These are phyloP conservation scores for Chlorops oryzae DNA, from an alignment of 1,140 invertebrate species.

Conservation along the genomic window DNA sequence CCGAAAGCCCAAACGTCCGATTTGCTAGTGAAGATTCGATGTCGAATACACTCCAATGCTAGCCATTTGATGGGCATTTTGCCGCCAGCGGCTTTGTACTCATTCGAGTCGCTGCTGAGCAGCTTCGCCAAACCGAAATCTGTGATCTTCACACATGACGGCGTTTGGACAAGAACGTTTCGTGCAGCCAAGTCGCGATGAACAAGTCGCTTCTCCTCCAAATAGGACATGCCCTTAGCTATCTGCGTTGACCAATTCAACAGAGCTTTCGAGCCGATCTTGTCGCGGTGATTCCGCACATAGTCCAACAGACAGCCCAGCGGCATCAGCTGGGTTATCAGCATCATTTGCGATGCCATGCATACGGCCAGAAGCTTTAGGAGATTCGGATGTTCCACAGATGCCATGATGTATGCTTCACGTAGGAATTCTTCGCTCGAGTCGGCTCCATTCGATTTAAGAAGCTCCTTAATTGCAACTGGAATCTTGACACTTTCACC, in stretches of 20 bases:
- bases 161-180: constrained; percentile 93
- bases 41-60: constrained; percentile 92
- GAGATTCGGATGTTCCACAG: constrained; percentile 91
- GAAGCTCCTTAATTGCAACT: constrained; percentile 94
- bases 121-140: constrained; percentile 97
- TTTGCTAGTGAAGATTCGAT: constrained; percentile 94
- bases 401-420: constrained; percentile 98
- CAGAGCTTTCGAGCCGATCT: constrained; percentile 90
- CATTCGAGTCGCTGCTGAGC: constrained; percentile 89
- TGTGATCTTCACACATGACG: constrained; percentile 92
- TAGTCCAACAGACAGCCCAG: constrained; percentile 93
- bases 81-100: constrained; percentile 92
- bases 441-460: constrained; percentile 83
- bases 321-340: constrained; percentile 96
- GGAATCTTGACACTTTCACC: constrained; percentile 93
- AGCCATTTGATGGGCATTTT: constrained; percentile 99
- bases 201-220: constrained; percentile 90
- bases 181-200: constrained; percentile 94
- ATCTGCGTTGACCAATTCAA: constrained; percentile 98
- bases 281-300: constrained; percentile 84
- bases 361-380: constrained; percentile 92
- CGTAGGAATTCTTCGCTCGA: constrained; percentile 93
- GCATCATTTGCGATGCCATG: constrained; percentile 95
- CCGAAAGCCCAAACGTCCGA: constrained; percentile 99
- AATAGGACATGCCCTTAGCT: constrained; percentile 92